Percentiles rank a stretch among this genome's conserved stretches.
Evolutionary conservation across 64 coral and sea anemone species (phyloP).

Genomic region (Stichodactyla mertensii): DNA sequence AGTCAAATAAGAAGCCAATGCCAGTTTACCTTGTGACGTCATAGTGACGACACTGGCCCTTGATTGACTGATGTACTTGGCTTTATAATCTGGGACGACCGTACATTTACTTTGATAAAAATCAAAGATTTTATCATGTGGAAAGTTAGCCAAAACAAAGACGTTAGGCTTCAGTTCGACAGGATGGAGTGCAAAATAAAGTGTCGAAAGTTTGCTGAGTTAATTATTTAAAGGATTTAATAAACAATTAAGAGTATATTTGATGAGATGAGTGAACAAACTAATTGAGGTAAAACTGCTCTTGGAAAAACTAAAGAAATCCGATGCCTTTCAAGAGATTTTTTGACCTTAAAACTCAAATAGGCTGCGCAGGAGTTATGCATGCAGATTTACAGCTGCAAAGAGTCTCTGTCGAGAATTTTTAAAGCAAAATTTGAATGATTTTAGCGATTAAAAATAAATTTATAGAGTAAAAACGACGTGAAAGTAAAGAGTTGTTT

Average conservation of each 20-base stretch:
- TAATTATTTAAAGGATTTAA: too few relatives aligned
- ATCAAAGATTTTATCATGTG: not conserved
- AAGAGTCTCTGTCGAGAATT: too few relatives aligned
- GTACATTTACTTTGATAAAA: not conserved
- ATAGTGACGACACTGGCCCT: not conserved
- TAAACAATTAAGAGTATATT: not conserved
- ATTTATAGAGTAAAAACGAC: too few relatives aligned
- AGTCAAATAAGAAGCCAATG: not conserved
- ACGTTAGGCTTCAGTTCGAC: not conserved
- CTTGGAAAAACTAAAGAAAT: not conserved
- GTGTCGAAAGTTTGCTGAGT: not conserved
- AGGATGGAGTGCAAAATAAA: not conserved
- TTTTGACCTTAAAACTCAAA: not conserved
- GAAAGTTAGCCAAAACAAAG: not conserved
- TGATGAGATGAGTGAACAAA: not conserved
- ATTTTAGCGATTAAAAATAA: too few relatives aligned
- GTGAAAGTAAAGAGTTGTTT: too few relatives aligned
- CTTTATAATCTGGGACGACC: too few relatives aligned
- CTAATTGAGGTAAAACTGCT: not conserved
- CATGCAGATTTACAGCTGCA: too few relatives aligned
- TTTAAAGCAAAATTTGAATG: too few relatives aligned
- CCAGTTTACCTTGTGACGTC: conserved; percentile 16
- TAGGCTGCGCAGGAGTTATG: too few relatives aligned
- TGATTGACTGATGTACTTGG: not conserved
- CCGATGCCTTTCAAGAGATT: not conserved